phyloP scores from a whole-genome alignment of 2,888 invertebrate species.

The Ethmia dodecea region DNA sequence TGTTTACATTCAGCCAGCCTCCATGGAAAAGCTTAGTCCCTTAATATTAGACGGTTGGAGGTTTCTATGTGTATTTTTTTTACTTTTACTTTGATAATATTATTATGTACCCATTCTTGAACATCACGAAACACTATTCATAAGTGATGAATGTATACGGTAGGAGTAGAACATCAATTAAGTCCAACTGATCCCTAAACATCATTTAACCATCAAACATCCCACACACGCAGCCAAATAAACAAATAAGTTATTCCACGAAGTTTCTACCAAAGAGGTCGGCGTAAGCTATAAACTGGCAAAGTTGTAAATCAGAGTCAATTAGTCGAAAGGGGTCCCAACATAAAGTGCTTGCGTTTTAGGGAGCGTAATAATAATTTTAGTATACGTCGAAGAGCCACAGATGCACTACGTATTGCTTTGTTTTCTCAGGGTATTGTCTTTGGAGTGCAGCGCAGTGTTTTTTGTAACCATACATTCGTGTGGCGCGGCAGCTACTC shows the following conservation, averaged over 20 bases:
- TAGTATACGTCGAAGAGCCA: conserved; percentile 23
- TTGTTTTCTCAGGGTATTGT: conserved; percentile 19
- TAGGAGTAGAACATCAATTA: not conserved
- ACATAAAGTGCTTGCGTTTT: conserved; percentile 33
- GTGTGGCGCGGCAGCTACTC: no score
- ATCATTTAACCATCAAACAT: conserved; percentile 17
- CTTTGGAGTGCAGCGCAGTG: no score
- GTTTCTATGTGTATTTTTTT: no score
- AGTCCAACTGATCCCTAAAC: not conserved
- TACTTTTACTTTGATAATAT: no score
- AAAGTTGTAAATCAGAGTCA: conserved; percentile 61
- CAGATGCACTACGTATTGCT: conserved; percentile 18
- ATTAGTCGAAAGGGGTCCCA: conserved; percentile 40
- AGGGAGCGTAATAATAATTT: conserved; percentile 35
- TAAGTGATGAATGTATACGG: no score
- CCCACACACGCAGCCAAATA: conserved; percentile 36
- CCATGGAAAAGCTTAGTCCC: no score
- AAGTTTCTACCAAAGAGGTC: conserved; percentile 29
- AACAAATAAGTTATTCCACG: conserved; percentile 29
- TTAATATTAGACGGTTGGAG: no score
- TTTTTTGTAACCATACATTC: no score
- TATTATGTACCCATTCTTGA: no score
- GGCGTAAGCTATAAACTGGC: conserved; percentile 42
- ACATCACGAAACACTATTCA: no score
- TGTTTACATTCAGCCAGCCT: no score